Evolutionary conservation across 30 jellyfish, hydroid and myxozoan genomes (phyloP), one percentile per base, ranked within the genome.

Genomic region (Turritopsis dohrnii): DNA sequence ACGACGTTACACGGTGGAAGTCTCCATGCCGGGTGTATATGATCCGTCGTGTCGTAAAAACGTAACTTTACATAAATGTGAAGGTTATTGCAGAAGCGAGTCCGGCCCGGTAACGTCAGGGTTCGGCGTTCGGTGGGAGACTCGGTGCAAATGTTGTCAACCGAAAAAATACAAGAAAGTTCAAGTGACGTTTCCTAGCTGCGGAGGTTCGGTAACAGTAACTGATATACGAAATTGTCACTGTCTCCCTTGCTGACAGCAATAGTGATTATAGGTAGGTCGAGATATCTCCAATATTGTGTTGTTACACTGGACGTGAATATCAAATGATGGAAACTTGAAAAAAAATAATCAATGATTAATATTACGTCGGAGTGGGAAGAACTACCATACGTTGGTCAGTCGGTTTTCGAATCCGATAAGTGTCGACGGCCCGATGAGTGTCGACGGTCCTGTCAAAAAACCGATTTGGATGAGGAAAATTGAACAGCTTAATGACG

Each of bases 141-240:
- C 72, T 16, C 60, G 60, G 28, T 90, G 97, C 85, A 75, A 52
- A 21, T 90, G 97, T 30, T 90, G 97, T 85, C 89, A 81, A 75
- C 96, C 97, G 24, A 79, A 28, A 27, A 41, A 53, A 0, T 71
- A 52, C 71, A 84, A 79, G 60, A 85, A 71, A 65, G 28, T 83
- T 22, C 28, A 20, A 52, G 81, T 86, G 17, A 75, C 60, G 21
- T 90, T 90, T 71, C 90, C 92, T 13, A 41, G 20, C 16, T 90
- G 97, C 65, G 94, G 94, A 52, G 90, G 94, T n/a, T 71, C 87
- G 52, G 81, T 84, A 41, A 77, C 81, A 65, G 81, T 86, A 21
- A 53, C 76, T 41, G 89, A 90, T 17, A 82, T 90, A 29, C 79
- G 79, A 54, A 79, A 83, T 65, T 90, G 97, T 76, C 69, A 80